Evolutionary conservation across 2,888 invertebrate species (phyloP).

Genomic region (Amblyjoppa fuscipennis): DNA sequence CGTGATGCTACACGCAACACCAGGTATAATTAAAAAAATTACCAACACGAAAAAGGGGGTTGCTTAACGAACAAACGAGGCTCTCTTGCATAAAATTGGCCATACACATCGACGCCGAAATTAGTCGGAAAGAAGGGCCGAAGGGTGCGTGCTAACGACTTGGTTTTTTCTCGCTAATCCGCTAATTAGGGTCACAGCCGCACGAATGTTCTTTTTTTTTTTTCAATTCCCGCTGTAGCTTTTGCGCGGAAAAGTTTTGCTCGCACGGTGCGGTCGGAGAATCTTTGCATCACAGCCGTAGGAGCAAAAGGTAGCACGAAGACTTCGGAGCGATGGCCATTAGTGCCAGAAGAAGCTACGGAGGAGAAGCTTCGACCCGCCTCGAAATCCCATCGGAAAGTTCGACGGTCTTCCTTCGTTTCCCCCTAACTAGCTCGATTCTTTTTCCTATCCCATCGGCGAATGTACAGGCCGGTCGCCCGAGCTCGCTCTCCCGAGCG

Average conservation of each 20-base stretch:
- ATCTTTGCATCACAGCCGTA: slow-evolving; percentile 10
- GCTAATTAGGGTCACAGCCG: slow-evolving; percentile 55
- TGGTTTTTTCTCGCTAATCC: slow-evolving; percentile 37
- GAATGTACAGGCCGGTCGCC: not conserved
- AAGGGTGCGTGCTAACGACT: slow-evolving; percentile 32
- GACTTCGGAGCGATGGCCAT: slow-evolving; percentile 40
- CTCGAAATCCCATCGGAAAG: slow-evolving; percentile 73
- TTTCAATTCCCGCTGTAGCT: slow-evolving; percentile 1
- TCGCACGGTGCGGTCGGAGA: not conserved
- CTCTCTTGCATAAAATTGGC: not conserved
- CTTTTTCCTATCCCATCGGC: slow-evolving; percentile 46
- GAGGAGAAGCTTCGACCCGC: slow-evolving; percentile 43
- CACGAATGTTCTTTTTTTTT: not conserved
- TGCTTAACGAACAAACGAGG: not conserved
- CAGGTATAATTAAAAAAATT: not conserved
- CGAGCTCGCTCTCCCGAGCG: not conserved
- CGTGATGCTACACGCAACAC: no score
- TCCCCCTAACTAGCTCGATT: slow-evolving; percentile 68
- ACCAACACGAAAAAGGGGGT: slow-evolving; percentile 1
- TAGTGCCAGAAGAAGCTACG: slow-evolving; percentile 27
- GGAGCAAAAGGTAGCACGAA: slow-evolving; percentile 15
- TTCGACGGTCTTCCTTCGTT: slow-evolving; percentile 61
- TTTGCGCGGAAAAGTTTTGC: slow-evolving; percentile 29
- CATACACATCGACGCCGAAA: not conserved
- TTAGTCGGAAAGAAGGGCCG: not conserved